Evolutionary conservation across 2,113 vertebrate genomes (phyloP), one percentile per base, ranked within the genome.

Genomic region (Laterallus jamaicensis): DNA sequence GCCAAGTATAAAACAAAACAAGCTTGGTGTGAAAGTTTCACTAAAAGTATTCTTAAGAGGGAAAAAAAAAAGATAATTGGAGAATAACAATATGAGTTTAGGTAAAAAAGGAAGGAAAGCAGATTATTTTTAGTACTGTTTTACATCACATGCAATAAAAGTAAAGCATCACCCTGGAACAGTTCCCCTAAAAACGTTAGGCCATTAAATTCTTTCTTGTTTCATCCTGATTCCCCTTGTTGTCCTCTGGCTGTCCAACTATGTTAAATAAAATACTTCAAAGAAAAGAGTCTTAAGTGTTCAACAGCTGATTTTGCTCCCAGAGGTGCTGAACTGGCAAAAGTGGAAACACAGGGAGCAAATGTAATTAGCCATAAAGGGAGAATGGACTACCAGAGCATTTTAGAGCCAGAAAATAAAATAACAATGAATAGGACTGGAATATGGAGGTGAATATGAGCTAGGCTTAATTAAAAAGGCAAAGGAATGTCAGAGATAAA

Each of bases 261-360:
- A 47, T 2, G 29, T 54, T 88, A 93, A 92, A 82, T 67, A 88
- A 93, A 92, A 80, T 15, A 78, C 68, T 95, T 94, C 68, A 95
- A 95, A 96, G 75, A 50, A 79, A 82, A 82, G 35, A 66, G 10
- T 86, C 47, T 93, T 32, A 50, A 90, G 59, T 25, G 42, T 70
- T 93, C 93, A 94, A 86, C 93, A 95, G 55, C 68, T 90, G 88
- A 88, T 90, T 93, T 88, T 88, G n/a, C 55, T 96, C 79, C 88
- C 93, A 83, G 71, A 90, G 88, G 79, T 86, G 84, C 88, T 97
- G 92, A 96, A 91, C 85, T 88, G 87, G 87, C 90, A 93, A 70
- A 95, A 96, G 40, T 11, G 11, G 66, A 77, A 92, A 77, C 59
- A 35, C 9, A 37, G 29, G 82, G 75, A 90, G 59, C 50, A 94